Base-by-base conservation (phyloP, 2,888 invertebrate genomes). In the Desoria tigrina region DNA sequence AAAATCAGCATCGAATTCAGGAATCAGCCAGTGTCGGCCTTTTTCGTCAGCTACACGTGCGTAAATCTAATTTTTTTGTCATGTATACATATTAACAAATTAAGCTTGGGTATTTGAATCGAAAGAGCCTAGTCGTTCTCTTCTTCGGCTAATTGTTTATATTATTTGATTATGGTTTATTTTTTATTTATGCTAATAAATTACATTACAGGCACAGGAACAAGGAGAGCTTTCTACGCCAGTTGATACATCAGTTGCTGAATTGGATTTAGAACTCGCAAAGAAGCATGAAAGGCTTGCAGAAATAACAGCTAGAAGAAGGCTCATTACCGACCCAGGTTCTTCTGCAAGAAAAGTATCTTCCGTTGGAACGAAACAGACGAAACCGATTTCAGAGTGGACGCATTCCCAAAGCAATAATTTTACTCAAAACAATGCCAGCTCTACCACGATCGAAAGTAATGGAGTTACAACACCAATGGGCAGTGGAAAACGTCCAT, bases 21-120 rank as follows among this genome's bases (percentile, higher is more conserved):
- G 85, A 85, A 74, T 80, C 82, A 74, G 86, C 85, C 2, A 86
- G 85, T 75, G 82, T 82, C 66, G 81, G 80, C 16, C 78, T 86
- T 27, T 85, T 86, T 63, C 77, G 78, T 11, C 78, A 81, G 61
- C 78, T 84, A 16, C 81, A 81, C 64, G 81, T 39, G 16, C 9
- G 9, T 39, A 39, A n/a, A n/a, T n/a, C n/a, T n/a, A n/a, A n/a
- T n/a, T n/a, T n/a, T n/a, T n/a, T n/a, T n/a, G n/a, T n/a, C n/a
- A n/a, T n/a, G n/a, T n/a, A n/a, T n/a, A n/a, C n/a, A n/a, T n/a
- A n/a, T n/a, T n/a, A n/a, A n/a, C n/a, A n/a, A n/a, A n/a, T n/a
- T n/a, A n/a, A n/a, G n/a, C n/a, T n/a, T n/a, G n/a, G 9, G 39
- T 11, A 39, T 39, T 39, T 11, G 16, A 9, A 39, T 16, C 16